Base-by-base conservation (phyloP, 23 tunicate species). In the Trididemnum miniatum region DNA sequence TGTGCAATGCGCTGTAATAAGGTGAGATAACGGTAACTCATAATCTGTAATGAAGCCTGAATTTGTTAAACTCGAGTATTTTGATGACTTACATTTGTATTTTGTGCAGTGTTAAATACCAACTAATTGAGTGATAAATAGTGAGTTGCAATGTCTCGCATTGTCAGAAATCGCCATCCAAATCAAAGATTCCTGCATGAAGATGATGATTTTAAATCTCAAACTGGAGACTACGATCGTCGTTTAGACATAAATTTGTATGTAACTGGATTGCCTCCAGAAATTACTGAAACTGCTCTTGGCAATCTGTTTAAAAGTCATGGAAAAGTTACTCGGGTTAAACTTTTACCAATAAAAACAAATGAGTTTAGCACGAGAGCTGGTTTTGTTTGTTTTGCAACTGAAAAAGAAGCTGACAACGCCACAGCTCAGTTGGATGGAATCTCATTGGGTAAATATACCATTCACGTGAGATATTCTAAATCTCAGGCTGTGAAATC, bases 201-300 rank as follows among this genome's bases (percentile, higher is more conserved):
- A n/a, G n/a, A n/a, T n/a, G n/a, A n/a, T n/a, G n/a, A n/a, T n/a
- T n/a, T n/a, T n/a, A n/a, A n/a, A n/a, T n/a, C n/a, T n/a, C n/a
- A n/a, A n/a, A n/a, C n/a, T n/a, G n/a, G n/a, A n/a, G n/a, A n/a
- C n/a, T n/a, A n/a, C n/a, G 54, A 44, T 7, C 9, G 54, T 44
- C 54, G 15, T 15, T 15, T 7, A 44, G 54, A 44, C 15, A 15
- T 44, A 20, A 38, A 49, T 28, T 75, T 80, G 1, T 80, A 80
- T 38, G 54, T 80, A 1, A 23, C 35, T 20, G 84, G 84, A 2
- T 59, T 80, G 35, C 84, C 84, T 9, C 75, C 74, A 63, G 74
- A 80, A 35, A 15, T 80, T 7, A 63, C 73, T 9, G 26, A 25
- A 7, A 35, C 5, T 5, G 75, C 52, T 1, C 52, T 80, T 33